These are phyloP conservation scores for Chaetorhynchus papuensis DNA, from an alignment of 2,113 vertebrate genomes.

Conservation along the genomic window DNA sequence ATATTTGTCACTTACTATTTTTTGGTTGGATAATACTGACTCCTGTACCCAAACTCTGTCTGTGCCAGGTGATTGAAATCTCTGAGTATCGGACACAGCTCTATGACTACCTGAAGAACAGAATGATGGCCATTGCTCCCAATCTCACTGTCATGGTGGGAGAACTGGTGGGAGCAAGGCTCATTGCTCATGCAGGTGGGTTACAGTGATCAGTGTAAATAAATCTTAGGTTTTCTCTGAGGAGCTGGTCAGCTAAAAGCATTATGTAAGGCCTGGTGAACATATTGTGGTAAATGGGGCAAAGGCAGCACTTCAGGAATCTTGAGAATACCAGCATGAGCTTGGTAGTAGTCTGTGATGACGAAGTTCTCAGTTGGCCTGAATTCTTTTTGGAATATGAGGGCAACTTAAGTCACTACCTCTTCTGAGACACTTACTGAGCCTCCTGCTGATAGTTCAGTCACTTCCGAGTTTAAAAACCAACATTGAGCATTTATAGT, in stretches of 20 bases:
- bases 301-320: background rate
- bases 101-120: slow-evolving; percentile 96
- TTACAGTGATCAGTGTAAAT: background rate
- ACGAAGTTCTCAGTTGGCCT: slow-evolving; percentile 69
- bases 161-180: slow-evolving; percentile 92
- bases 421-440: slow-evolving; percentile 88
- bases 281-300: background rate
- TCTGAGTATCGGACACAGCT: slow-evolving; percentile 92
- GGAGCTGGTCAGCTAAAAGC: background rate
- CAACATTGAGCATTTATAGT: fast-evolving
- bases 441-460: slow-evolving; percentile 12
- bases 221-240: background rate
- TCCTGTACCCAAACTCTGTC: background rate
- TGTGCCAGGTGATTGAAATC: slow-evolving; percentile 90
- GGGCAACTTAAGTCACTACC: slow-evolving; percentile 90
- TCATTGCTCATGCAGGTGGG: slow-evolving; percentile 94
- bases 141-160: slow-evolving; percentile 97
- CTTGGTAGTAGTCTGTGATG: slow-evolving; percentile 77
- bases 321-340: background rate
- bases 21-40: background rate
- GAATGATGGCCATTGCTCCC: slow-evolving; percentile 98
- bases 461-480: background rate
- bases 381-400: slow-evolving; percentile 74
- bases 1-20: background rate
- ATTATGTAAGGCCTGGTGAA: background rate